Conservation (phyloP, 2,113 vertebrate genomes). For the Suricata suricatta region DNA sequence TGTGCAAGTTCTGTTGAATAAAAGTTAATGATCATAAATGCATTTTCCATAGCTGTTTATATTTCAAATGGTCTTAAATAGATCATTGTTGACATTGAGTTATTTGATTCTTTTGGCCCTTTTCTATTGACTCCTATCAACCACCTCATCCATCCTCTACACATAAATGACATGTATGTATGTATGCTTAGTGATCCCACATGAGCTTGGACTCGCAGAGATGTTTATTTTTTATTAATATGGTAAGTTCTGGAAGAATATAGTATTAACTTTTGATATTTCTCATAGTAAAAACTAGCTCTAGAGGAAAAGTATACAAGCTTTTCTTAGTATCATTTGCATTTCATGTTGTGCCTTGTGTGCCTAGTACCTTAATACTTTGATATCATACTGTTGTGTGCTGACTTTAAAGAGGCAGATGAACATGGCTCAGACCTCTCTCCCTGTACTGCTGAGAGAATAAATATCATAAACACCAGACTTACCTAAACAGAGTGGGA, state of each 20-base stretch:
- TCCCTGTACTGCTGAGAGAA: neutral
- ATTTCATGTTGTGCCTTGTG: neutral
- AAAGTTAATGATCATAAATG: neutral
- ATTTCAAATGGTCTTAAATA: neutral
- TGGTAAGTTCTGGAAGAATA: neutral
- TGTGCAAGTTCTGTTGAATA: neutral
- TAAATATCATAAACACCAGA: neutral
- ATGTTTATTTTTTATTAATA: neutral
- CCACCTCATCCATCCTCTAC: neutral
- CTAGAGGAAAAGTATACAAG: neutral
- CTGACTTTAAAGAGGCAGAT: neutral
- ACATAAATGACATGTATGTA: neutral
- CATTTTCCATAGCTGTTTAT: neutral
- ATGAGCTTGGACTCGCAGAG: neutral
- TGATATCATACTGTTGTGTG: neutral
- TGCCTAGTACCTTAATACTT: neutral
- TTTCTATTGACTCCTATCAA: neutral
- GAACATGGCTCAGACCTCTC: neutral
- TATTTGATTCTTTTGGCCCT: neutral
- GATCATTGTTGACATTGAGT: neutral
- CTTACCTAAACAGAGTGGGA: neutral
- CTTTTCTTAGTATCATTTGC: neutral
- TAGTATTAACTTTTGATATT: neutral
- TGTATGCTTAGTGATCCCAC: neutral
- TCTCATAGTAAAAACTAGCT: neutral